These are phyloP conservation scores for Mesochorus sp. DNA, from an alignment of 2,888 invertebrate genomes.

Conservation along the genomic window DNA sequence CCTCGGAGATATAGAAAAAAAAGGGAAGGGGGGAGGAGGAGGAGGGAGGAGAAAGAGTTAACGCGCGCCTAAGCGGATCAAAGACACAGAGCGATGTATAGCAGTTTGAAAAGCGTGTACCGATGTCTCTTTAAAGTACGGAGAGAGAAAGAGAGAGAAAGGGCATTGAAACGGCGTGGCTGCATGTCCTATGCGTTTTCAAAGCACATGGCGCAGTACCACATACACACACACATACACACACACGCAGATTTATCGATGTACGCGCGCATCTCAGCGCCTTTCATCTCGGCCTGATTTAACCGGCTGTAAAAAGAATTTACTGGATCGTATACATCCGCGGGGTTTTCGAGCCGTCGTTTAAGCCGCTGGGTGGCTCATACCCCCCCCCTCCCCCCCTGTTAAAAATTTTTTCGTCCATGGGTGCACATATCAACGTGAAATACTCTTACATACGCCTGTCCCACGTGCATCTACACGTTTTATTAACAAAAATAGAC, in stretches of 20 bases:
- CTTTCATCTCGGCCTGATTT: slow-evolving; percentile 78
- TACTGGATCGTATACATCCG: slow-evolving; percentile 70
- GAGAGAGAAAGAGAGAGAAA: slow-evolving; percentile 31
- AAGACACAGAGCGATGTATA: slow-evolving; percentile 63
- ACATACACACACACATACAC: background rate
- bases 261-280: slow-evolving; percentile 37
- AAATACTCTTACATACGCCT: slow-evolving; percentile 40
- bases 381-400: slow-evolving; percentile 5
- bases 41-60: slow-evolving; percentile 2
- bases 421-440: slow-evolving; percentile 40
- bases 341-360: slow-evolving; percentile 35
- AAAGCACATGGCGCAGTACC: slow-evolving; percentile 43
- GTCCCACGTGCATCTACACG: slow-evolving; percentile 21
- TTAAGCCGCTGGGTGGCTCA: slow-evolving; percentile 19
- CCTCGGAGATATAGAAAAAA: background rate
- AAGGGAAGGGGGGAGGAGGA: background rate
- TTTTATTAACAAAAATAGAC: slow-evolving; percentile 72
- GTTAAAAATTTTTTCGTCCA: slow-evolving; percentile 24
- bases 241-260: slow-evolving; percentile 16
- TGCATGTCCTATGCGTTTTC: slow-evolving; percentile 18
- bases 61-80: slow-evolving; percentile 73
- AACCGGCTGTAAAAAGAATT: slow-evolving; percentile 77
- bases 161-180: slow-evolving; percentile 66
- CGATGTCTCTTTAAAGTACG: slow-evolving; percentile 33
- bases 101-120: slow-evolving; percentile 14